Conservation (phyloP, 2,797 vertebrate genomes). For the Ptychobarbus kaznakovi region DNA sequence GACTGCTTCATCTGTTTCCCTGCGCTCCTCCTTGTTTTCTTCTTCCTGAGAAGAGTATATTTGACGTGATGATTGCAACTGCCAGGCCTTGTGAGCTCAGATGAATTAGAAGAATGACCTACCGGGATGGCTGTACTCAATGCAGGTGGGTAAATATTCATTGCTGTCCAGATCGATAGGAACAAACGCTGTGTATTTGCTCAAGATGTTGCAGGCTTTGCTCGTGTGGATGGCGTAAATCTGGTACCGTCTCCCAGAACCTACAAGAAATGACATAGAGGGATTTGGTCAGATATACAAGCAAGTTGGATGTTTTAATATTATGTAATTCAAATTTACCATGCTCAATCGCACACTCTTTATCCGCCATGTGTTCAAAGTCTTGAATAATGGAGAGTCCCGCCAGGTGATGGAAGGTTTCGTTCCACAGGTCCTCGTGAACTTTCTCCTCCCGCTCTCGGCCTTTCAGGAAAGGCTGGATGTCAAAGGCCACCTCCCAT, state of each 20-base stretch:
- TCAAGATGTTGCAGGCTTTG: slow-evolving; percentile 92
- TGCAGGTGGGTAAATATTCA: slow-evolving; percentile 82
- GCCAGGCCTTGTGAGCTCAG: not conserved
- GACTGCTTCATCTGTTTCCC: not conserved
- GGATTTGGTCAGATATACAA: not conserved
- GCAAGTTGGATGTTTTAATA: not conserved
- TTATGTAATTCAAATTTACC: slow-evolving; percentile 74
- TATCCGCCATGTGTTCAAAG: slow-evolving; percentile 90
- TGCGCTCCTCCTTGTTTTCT: not conserved
- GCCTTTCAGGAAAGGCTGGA: slow-evolving; percentile 81
- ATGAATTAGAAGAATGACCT: slow-evolving; percentile 58
- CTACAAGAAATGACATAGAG: slow-evolving; percentile 70
- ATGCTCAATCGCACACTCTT: slow-evolving; percentile 89
- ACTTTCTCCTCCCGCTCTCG: slow-evolving; percentile 76
- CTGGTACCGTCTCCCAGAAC: slow-evolving; percentile 87
- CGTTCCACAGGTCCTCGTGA: slow-evolving; percentile 87
- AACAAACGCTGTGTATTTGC: slow-evolving; percentile 91
- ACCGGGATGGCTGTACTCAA: slow-evolving; percentile 83
- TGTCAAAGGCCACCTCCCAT: slow-evolving; percentile 93
- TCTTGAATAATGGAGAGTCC: slow-evolving; percentile 90
- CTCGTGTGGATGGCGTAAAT: slow-evolving; percentile 89
- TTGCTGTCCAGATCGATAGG: slow-evolving; percentile 90
- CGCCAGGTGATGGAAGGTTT: slow-evolving; percentile 95
- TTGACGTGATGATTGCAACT: not conserved
- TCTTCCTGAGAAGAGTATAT: not conserved